A percentile compares a stretch with the other conserved stretches of the same genome.
These are phyloP conservation scores for Bergia puertoricense DNA, from an alignment of 92 coral and sea anemone species.

Conservation along the genomic window DNA sequence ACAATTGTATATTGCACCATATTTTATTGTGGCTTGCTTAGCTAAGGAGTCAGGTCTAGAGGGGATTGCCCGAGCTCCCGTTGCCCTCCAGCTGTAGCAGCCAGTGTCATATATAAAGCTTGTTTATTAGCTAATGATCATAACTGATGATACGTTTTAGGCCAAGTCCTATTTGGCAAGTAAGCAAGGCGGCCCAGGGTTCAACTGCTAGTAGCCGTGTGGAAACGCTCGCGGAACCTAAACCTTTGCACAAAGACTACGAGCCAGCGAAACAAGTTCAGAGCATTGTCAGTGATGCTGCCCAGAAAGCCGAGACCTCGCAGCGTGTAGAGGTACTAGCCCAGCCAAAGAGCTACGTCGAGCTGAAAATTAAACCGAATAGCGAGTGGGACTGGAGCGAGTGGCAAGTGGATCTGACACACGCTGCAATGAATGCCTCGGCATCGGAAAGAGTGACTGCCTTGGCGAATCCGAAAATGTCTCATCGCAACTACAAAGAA, in stretches of 20 bases:
- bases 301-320: slow-evolving; percentile 74
- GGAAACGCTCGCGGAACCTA: slow-evolving; percentile 83
- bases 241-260: slow-evolving; percentile 85
- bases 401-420: slow-evolving; percentile 82
- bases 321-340: slow-evolving; percentile 72
- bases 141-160: slow-evolving; percentile 38
- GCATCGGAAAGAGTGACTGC: slow-evolving; percentile 75
- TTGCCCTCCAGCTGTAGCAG: no score
- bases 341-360: slow-evolving; percentile 71
- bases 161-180: slow-evolving; percentile 90
- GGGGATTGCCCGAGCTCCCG: no score
- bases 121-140: neutral
- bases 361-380: slow-evolving; percentile 77
- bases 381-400: slow-evolving; percentile 98
- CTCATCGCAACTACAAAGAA: slow-evolving; percentile 85
- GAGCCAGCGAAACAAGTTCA: slow-evolving; percentile 84
- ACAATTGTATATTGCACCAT: no score
- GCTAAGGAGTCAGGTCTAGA: neutral
- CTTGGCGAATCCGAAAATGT: slow-evolving; percentile 73
- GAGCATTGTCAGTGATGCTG: slow-evolving; percentile 76
- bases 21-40: no score
- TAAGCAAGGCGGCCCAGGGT: slow-evolving; percentile 76
- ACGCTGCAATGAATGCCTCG: slow-evolving; percentile 82
- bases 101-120: neutral
- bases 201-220: slow-evolving; percentile 73